phyloP scores from a whole-genome alignment of 2,888 invertebrate species.

The Acronicta leporina region DNA sequence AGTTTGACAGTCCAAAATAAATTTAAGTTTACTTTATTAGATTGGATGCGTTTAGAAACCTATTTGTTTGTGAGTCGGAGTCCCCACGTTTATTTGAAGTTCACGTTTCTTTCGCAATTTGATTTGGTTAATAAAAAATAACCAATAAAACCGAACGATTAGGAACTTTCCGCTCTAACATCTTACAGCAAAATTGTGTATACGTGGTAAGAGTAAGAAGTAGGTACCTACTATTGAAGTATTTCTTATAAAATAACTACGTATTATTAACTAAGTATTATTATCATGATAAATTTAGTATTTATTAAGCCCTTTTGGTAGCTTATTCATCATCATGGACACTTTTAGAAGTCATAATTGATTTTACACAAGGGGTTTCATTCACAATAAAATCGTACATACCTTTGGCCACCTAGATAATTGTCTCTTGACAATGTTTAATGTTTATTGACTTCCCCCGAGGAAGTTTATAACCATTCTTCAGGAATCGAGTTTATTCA shows the following conservation, averaged over 20 bases:
- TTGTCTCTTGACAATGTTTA: conserved; percentile 27
- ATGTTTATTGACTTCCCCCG: conserved; percentile 11
- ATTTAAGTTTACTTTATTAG: background rate
- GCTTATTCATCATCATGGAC: too few species aligned
- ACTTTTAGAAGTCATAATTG: too few species aligned
- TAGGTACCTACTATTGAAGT: background rate
- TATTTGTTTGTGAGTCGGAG: conserved; percentile 1
- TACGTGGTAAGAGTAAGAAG: background rate
- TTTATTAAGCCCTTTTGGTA: background rate
- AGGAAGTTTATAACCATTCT: conserved; percentile 52
- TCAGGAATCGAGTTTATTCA: conserved; percentile 28
- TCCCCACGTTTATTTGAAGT: background rate
- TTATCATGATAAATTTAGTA: background rate
- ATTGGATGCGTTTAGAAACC: conserved; percentile 22
- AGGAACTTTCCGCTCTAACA: conserved; percentile 5
- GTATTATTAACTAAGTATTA: too few species aligned
- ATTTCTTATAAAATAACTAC: too few species aligned
- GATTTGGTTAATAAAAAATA: conserved; percentile 17
- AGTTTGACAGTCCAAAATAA: background rate
- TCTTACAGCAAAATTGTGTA: conserved; percentile 5
- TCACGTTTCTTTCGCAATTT: conserved; percentile 14
- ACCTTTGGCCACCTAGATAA: background rate
- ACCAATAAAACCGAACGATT: conserved; percentile 25
- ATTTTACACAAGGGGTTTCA: too few species aligned
- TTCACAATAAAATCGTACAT: too few species aligned